A percentile compares a stretch with the other conserved stretches of the same genome.
Evolutionary conservation across 2,797 vertebrate species (phyloP).

Genomic region (Enteromius viviparus): DNA sequence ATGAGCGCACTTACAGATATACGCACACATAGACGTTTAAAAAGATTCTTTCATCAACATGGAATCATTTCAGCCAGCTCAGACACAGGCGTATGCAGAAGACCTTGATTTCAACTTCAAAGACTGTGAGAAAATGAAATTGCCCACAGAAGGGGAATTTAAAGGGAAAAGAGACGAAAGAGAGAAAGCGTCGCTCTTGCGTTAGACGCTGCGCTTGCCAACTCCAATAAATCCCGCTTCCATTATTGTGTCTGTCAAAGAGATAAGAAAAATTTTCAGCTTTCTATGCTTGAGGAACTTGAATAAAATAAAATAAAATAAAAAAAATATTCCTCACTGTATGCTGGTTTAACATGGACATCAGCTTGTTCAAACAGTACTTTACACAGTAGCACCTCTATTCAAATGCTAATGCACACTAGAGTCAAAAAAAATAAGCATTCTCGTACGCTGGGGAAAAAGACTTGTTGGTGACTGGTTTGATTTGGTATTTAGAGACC

Average conservation of each 20-base stretch:
- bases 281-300: conserved; percentile 33
- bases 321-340: conserved; percentile 13
- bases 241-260: conserved; percentile 37
- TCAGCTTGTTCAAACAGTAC: conserved; percentile 30
- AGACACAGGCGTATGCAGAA: conserved; percentile 2
- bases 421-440: background rate
- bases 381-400: conserved; percentile 21
- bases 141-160: conserved; percentile 36
- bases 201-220: conserved; percentile 18
- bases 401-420: conserved; percentile 52
- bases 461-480: conserved; percentile 6
- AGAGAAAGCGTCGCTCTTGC: background rate
- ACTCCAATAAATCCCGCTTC: conserved; percentile 24
- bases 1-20: conserved; percentile 23
- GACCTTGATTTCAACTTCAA: conserved; percentile 44
- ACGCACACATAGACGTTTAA: background rate
- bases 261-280: conserved; percentile 23
- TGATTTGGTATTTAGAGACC: conserved; percentile 30
- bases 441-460: conserved; percentile 16
- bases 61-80: conserved; percentile 30
- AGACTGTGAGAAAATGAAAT: conserved; percentile 44
- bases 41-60: conserved; percentile 36
- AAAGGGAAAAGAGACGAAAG: conserved; percentile 17
- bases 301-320: conserved; percentile 30
- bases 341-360: conserved; percentile 29